phyloP scores from a whole-genome alignment of 1,140 invertebrate genomes.

The Thaumetopoea pityocampa region DNA sequence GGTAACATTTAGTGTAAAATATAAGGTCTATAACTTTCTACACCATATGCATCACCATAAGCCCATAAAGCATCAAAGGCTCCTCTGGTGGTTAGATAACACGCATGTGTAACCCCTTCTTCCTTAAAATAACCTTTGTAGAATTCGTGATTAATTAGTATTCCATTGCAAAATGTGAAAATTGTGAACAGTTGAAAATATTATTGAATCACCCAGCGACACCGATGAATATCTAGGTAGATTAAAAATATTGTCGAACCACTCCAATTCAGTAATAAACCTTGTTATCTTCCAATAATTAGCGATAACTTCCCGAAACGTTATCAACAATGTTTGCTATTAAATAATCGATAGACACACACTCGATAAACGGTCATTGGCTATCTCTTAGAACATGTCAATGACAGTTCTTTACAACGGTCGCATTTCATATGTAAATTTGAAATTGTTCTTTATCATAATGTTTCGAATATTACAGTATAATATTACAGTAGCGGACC shows the following conservation, averaged over 20 bases:
- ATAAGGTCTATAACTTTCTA: too few relatives aligned
- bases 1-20: too few relatives aligned
- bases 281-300: conserved; percentile 67
- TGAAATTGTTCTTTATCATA: background rate
- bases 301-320: conserved; percentile 66
- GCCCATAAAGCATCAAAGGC: too few relatives aligned
- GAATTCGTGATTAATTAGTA: too few relatives aligned
- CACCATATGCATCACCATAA: too few relatives aligned
- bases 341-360: conserved; percentile 70
- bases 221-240: conserved; percentile 24
- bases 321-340: conserved; percentile 70
- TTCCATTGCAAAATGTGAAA: too few relatives aligned
- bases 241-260: conserved; percentile 52
- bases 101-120: too few relatives aligned
- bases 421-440: background rate
- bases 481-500: too few relatives aligned
- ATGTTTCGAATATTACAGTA: background rate
- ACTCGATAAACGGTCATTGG: conserved; percentile 66
- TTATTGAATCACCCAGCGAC: conserved; percentile 8
- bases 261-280: conserved; percentile 56
- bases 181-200: background rate
- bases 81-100: too few relatives aligned
- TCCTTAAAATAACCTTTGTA: too few relatives aligned
- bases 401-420: conserved; percentile 19
- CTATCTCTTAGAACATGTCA: conserved; percentile 23